Evolutionary conservation across 2,888 invertebrate genomes (phyloP).

Genomic region (Disparrhopalites patrizii): DNA sequence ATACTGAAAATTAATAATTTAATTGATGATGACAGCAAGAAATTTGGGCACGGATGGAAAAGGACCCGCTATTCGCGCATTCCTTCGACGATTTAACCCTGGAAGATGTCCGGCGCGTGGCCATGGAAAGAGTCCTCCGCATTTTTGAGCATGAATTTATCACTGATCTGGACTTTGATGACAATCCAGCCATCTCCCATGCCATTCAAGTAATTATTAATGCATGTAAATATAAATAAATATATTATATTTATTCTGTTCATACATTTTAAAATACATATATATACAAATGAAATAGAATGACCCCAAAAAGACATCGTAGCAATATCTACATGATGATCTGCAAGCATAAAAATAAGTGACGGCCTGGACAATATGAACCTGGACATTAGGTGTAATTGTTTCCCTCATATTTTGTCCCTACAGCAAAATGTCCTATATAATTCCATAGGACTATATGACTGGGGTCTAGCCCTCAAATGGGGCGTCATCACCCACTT

Average conservation of each 20-base stretch:
- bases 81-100: conserved; percentile 53
- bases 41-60: conserved; percentile 59
- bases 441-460: too few relatives aligned
- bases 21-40: conserved; percentile 53
- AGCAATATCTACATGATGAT: too few relatives aligned
- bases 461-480: conserved; percentile 26
- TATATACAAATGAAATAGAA: too few relatives aligned
- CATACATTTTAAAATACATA: too few relatives aligned
- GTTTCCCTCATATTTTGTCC: too few relatives aligned
- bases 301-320: too few relatives aligned
- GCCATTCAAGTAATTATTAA: background rate
- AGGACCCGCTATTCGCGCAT: conserved; percentile 60
- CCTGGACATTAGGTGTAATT: too few relatives aligned
- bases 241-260: too few relatives aligned
- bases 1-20: background rate
- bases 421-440: too few relatives aligned
- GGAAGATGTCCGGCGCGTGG: conserved; percentile 54
- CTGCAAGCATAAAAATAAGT: too few relatives aligned
- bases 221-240: too few relatives aligned
- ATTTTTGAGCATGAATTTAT: conserved; percentile 63
- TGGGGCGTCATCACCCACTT: conserved; percentile 49
- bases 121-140: conserved; percentile 60
- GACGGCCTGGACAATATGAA: too few relatives aligned
- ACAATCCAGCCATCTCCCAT: conserved; percentile 24
- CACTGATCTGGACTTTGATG: conserved; percentile 49